Percentiles rank a stretch among this genome's conserved stretches.
Evolutionary conservation across 2,113 vertebrate species (phyloP).

Genomic region (Brachypteracias leptosomus): DNA sequence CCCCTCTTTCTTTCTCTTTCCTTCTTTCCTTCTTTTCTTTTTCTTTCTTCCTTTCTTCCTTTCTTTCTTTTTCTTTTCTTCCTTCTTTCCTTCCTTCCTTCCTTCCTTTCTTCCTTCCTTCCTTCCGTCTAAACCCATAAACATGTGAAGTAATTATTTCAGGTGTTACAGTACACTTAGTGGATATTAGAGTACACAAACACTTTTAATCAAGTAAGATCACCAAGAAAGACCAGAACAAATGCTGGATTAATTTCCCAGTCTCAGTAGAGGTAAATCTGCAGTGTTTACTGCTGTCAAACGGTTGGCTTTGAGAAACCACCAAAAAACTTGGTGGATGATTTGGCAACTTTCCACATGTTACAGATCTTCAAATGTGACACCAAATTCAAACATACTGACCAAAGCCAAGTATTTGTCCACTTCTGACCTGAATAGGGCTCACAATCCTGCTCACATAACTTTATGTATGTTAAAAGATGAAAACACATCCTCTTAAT

Average conservation of each 20-base stretch:
- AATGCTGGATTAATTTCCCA: not conserved
- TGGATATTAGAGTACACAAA: not conserved
- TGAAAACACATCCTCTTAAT: slow-evolving; percentile 19
- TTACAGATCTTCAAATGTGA: not conserved
- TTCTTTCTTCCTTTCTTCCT: too few relatives aligned
- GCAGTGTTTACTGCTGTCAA: not conserved
- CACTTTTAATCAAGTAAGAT: not conserved
- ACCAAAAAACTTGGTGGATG: not conserved
- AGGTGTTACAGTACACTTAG: not conserved
- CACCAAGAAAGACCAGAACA: not conserved
- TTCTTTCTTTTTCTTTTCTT: too few relatives aligned
- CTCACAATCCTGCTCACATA: not conserved
- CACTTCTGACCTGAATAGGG: not conserved
- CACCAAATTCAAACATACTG: not conserved
- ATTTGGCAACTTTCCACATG: not conserved
- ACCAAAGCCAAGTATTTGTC: not conserved
- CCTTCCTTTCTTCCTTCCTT: too few relatives aligned
- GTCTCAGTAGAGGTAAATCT: not conserved
- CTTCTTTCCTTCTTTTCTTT: too few relatives aligned
- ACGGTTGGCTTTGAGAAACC: not conserved
- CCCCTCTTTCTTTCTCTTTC: not conserved
- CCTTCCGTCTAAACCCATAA: not conserved
- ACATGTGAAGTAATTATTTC: not conserved
- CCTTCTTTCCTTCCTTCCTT: not conserved
- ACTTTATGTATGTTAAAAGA: not conserved